Conservation (phyloP, 2,113 vertebrate species). For the Nyctibius bracteatus region DNA sequence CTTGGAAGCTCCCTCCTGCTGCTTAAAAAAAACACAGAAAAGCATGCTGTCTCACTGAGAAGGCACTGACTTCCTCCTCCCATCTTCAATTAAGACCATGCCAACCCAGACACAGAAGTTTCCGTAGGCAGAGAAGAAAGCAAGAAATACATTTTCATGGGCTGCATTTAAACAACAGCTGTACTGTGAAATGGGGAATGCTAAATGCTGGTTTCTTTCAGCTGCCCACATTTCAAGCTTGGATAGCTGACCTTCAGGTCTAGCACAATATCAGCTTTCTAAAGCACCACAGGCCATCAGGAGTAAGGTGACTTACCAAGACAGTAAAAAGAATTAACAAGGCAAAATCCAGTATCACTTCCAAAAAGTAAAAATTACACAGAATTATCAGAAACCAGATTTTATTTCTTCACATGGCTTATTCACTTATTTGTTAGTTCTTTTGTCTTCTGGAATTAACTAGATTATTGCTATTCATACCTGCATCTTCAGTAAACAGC, state of each 20-base stretch:
- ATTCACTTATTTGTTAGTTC: not conserved
- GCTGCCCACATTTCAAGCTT: constrained; percentile 21
- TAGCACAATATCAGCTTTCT: not conserved
- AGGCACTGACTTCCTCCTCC: not conserved
- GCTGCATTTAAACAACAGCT: constrained; percentile 55
- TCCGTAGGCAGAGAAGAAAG: not conserved
- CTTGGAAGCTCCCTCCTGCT: not conserved
- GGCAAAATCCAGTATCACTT: not conserved
- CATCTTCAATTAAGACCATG: not conserved
- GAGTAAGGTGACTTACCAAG: not conserved
- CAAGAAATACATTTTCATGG: not conserved
- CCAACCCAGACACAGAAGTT: not conserved
- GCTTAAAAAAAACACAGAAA: not conserved
- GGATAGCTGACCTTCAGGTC: constrained; percentile 52
- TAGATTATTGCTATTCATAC: not conserved
- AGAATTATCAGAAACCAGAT: not conserved
- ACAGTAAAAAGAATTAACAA: not conserved
- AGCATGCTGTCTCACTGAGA: not conserved
- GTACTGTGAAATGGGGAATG: not conserved
- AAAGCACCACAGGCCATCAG: not conserved
- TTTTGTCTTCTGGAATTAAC: not conserved
- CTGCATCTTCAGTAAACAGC: not conserved
- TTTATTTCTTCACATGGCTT: not conserved
- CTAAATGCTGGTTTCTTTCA: not conserved
- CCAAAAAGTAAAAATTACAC: not conserved